Evolutionary conservation across 64 coral and sea anemone genomes (phyloP), one percentile per base, ranked within the genome.

Genomic region (Stylophora pistillata): DNA sequence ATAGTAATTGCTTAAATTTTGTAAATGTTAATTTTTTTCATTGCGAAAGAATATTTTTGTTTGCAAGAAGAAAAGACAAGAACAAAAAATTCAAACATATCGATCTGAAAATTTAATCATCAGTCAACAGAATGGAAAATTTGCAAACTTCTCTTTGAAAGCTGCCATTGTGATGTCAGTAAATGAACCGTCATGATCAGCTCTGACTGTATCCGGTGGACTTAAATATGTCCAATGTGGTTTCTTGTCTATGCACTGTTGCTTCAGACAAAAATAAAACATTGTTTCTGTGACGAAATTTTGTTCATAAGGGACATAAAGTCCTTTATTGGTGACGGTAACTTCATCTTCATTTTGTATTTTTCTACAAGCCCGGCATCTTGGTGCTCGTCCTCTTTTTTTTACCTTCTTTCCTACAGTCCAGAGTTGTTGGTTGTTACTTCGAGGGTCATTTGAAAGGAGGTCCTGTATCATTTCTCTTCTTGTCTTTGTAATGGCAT

Each of bases 381-480:
- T 66, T 71, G 84, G 84, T 52, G 66, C 55, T 54, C 13, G 31
- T 30, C 84, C 84, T 86, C 37, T 86, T 86, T 86, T 66, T 29
- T 86, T 71, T 69, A 54, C 30, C 71, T 87, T 87, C 53, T 13
- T 58, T 87, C 30, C 57, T 59, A 77, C 15, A 56, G 74, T 64
- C 86, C 86, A 88, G 72, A 74, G 5, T 63, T 88, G 72, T 77
- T 56, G 37, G 71, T 75, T 60, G 52, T 74, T 74, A 17, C 59
- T 88, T 10, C 55, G 64, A 59, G 53, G 55, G 9, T 88, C 73
- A 23, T 62, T 88, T 58, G 53, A 59, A 56, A 88, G 57, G 1
- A 88, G 71, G 15, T 58, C 55, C 26, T 56, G 55, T 61, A 88
- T 74, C 29, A 59, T 88, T 88, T 76, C n/a, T 29, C 18, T 74